A percentile compares a stretch with the other conserved stretches of the same genome.
Conservation (phyloP, 2,113 vertebrate species). For the Trichechus manatus region DNA sequence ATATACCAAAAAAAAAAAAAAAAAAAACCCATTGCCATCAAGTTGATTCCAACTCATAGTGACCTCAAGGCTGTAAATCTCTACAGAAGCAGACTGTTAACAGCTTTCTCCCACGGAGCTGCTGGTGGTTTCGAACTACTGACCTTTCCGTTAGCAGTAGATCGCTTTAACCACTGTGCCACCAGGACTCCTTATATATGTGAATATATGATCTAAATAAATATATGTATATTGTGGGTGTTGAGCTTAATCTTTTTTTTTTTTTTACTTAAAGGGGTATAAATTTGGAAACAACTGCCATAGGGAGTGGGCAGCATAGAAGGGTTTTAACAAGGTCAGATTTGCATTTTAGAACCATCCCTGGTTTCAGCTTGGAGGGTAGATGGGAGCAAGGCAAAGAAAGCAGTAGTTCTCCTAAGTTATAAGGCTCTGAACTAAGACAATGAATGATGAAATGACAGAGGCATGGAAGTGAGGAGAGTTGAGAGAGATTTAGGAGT, state of each 20-base stretch:
- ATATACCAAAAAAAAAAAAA: neutral
- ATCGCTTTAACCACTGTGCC: too few relatives aligned
- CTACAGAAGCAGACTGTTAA: too few relatives aligned
- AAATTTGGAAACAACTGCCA: neutral
- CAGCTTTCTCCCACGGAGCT: too few relatives aligned
- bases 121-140: too few relatives aligned
- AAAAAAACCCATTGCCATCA: too few relatives aligned
- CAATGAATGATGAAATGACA: constrained; percentile 17
- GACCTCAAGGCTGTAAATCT: too few relatives aligned
- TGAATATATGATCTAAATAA: neutral
- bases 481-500: neutral
- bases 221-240: neutral
- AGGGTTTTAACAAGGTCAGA: constrained; percentile 32
- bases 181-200: too few relatives aligned
- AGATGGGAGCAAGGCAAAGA: constrained; percentile 5
- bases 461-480: constrained; percentile 25
- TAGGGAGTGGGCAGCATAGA: neutral
- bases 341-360: constrained; percentile 47
- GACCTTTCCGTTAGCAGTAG: too few relatives aligned
- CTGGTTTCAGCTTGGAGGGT: constrained; percentile 27
- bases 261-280: neutral
- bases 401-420: constrained; percentile 40
- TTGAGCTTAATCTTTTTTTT: neutral
- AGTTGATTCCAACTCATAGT: too few relatives aligned
- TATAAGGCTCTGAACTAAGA: neutral